A percentile compares a stretch with the other conserved stretches of the same genome.
Conservation (phyloP, 2,113 vertebrate species). For the Carassius auratus region DNA sequence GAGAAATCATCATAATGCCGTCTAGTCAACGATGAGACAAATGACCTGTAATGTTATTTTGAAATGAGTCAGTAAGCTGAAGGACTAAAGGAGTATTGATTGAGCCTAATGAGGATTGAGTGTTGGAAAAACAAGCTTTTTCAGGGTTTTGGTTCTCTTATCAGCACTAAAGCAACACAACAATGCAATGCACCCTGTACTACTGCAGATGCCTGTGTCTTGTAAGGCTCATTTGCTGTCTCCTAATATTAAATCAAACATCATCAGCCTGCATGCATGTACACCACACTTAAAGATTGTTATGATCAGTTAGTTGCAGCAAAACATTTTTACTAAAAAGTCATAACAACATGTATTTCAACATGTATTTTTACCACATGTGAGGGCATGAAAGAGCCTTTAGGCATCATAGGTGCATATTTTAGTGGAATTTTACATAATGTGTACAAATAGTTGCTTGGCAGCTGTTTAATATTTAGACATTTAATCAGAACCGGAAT, state of each 20-base stretch:
- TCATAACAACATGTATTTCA: neutral
- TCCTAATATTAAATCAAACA: conserved; percentile 6
- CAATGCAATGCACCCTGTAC: neutral
- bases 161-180: conserved; percentile 67
- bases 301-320: conserved; percentile 3
- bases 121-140: conserved; percentile 91
- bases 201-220: conserved; percentile 9
- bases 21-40: conserved; percentile 90
- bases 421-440: neutral
- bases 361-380: neutral
- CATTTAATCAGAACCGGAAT: neutral
- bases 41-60: conserved; percentile 98
- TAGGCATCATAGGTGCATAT: neutral
- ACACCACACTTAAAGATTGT: neutral
- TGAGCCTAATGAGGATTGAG: conserved; percentile 96
- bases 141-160: conserved; percentile 77
- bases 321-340: neutral
- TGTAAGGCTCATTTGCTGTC: conserved; percentile 20
- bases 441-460: neutral
- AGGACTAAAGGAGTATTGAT: conserved; percentile 99
- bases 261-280: neutral
- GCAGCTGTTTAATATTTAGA: neutral
- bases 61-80: conserved; percentile 96
- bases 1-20: conserved; percentile 86
- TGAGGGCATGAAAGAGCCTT: neutral